Percentiles rank a stretch among this genome's conserved stretches.
Conservation (phyloP, 2,113 vertebrate species). For the Colinus virginianus region DNA sequence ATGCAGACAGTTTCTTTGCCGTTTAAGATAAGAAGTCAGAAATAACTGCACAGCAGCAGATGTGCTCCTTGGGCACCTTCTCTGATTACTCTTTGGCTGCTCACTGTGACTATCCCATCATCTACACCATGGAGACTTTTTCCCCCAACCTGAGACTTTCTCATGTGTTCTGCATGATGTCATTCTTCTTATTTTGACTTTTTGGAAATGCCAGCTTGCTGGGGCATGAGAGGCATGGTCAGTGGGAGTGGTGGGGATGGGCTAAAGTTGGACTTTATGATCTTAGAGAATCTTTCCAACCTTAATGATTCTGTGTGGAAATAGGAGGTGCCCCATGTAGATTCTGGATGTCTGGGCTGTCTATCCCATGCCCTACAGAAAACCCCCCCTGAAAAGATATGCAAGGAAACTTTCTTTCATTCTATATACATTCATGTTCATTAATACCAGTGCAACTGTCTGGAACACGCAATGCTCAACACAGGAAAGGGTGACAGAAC, state of each 20-base stretch:
- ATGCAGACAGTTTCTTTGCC: rapidly evolving
- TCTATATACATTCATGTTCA: too few relatives aligned
- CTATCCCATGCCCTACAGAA: not conserved
- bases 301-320: too few relatives aligned
- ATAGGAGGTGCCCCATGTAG: not conserved
- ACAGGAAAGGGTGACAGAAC: not conserved
- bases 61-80: rapidly evolving
- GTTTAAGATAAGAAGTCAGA: not conserved
- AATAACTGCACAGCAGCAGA: not conserved
- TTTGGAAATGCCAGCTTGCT: not conserved
- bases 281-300: too few relatives aligned
- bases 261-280: too few relatives aligned
- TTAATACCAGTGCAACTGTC: rapidly evolving
- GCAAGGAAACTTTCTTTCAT: rapidly evolving
- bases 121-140: rapidly evolving
- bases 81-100: rapidly evolving
- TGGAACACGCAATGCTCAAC: rapidly evolving
- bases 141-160: not conserved
- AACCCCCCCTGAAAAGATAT: not conserved
- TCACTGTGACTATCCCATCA: rapidly evolving
- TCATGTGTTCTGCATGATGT: rapidly evolving
- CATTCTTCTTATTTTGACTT: not conserved
- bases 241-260: too few relatives aligned
- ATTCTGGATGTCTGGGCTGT: not conserved
- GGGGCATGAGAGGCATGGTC: not conserved